Conservation (phyloP, 2,797 vertebrate genomes). For the Austrolebias charrua region DNA sequence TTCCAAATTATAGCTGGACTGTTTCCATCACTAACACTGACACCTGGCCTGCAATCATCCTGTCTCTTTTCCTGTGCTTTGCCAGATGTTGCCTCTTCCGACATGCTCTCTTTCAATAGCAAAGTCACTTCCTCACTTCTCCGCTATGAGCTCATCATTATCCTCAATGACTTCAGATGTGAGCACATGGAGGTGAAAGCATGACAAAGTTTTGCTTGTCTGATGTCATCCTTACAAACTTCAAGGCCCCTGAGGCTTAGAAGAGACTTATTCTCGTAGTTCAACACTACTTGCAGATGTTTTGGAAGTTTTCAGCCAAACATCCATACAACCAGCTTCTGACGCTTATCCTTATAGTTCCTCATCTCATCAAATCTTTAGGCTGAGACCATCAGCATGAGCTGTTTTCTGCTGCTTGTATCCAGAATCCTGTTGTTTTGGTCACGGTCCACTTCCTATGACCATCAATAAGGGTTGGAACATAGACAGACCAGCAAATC, state of each 20-base stretch:
- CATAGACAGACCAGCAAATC: no score
- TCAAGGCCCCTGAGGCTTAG: constrained; percentile 57
- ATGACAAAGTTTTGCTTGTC: constrained; percentile 46
- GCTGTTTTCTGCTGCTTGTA: no score
- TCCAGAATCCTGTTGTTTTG: no score
- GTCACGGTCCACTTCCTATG: no score
- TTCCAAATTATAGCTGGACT: constrained; percentile 35
- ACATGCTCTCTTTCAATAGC: constrained; percentile 42
- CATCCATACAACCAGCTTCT: no score
- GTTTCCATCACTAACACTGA: constrained; percentile 63
- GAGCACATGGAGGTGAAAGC: constrained; percentile 15
- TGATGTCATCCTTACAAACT: constrained; percentile 72
- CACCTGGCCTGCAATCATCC: constrained; percentile 71
- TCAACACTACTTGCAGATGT: constrained; percentile 70
- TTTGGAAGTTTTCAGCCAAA: constrained; percentile 54
- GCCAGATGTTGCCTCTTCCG: constrained; percentile 71
- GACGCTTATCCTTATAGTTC: no score
- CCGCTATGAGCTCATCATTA: constrained; percentile 71
- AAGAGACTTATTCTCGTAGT: constrained; percentile 50
- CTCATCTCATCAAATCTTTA: no score
- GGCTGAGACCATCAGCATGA: no score
- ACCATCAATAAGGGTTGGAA: no score
- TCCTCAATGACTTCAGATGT: constrained; percentile 56
- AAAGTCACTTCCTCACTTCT: constrained; percentile 61
- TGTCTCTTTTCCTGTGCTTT: constrained; percentile 60